These are phyloP conservation scores for Oreochromis grahami DNA, from an alignment of 2,797 vertebrate genomes.

Conservation along the genomic window DNA sequence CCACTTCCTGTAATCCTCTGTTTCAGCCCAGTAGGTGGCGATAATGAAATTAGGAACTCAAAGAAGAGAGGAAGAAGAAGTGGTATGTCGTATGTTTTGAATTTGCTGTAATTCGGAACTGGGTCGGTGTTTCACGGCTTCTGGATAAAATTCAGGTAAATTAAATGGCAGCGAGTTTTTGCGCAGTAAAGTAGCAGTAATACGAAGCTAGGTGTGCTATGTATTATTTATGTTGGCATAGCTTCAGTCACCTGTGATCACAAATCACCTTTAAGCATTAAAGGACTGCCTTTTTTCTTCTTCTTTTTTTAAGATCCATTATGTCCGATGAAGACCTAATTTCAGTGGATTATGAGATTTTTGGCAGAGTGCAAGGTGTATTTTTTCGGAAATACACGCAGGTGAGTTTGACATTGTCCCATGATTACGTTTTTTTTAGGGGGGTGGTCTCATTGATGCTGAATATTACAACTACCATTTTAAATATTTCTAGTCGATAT, in stretches of 20 bases:
- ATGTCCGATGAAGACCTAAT: slow-evolving; percentile 82
- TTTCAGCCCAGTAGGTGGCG: background rate
- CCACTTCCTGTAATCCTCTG: slow-evolving; percentile 2
- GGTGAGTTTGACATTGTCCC: slow-evolving; percentile 66
- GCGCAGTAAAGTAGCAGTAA: accelerated
- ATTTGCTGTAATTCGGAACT: background rate
- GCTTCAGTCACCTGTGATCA: background rate
- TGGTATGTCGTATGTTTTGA: slow-evolving; percentile 33
- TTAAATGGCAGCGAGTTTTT: accelerated
- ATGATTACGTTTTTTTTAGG: background rate
- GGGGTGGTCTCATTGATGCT: background rate
- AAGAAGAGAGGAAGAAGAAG: background rate
- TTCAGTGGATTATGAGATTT: slow-evolving; percentile 91
- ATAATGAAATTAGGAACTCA: background rate
- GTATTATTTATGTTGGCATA: slow-evolving; percentile 3
- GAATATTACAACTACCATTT: background rate
- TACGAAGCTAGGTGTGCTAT: background rate
- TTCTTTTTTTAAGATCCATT: slow-evolving; percentile 20
- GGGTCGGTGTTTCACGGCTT: background rate
- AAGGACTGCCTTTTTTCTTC: background rate
- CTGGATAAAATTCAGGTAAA: slow-evolving; percentile 6
- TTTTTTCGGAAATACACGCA: slow-evolving; percentile 97
- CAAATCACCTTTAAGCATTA: background rate
- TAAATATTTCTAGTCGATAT: background rate
- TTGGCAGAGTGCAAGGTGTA: slow-evolving; percentile 91